A percentile compares a stretch with the other conserved stretches of the same genome.
These are phyloP conservation scores for Rhinolophus ferrumequinum DNA, from an alignment of 2,113 vertebrate species.

Conservation along the genomic window DNA sequence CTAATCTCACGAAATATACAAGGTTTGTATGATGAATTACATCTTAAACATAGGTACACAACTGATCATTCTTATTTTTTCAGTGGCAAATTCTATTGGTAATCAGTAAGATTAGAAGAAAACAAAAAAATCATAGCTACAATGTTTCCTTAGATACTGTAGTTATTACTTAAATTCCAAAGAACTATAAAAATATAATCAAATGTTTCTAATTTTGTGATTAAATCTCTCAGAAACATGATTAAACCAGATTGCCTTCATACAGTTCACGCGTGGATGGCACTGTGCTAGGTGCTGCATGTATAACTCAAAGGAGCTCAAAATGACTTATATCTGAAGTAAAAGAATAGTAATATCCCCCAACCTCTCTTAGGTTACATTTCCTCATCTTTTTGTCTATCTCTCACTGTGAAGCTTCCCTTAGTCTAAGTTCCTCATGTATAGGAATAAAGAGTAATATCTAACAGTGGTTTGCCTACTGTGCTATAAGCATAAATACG, in stretches of 20 bases:
- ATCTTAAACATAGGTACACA: constrained; percentile 41
- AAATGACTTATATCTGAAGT: not conserved
- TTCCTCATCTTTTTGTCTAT: constrained; percentile 10
- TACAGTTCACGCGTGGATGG: not conserved
- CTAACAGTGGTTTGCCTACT: constrained; percentile 27
- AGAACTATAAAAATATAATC: constrained; percentile 19
- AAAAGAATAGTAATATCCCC: not conserved
- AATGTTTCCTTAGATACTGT: constrained; percentile 34
- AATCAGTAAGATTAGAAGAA: constrained; percentile 5
- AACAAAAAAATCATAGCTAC: constrained; percentile 9
- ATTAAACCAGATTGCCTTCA: not conserved
- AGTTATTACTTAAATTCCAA: constrained; percentile 58
- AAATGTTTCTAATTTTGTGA: constrained; percentile 22
- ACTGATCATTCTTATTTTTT: constrained; percentile 37
- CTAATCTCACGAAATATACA: constrained; percentile 40
- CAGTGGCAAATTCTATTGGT: constrained; percentile 49
- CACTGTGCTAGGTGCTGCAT: not conserved
- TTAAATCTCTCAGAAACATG: constrained; percentile 52
- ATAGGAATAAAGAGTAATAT: not conserved
- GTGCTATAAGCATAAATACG: constrained; percentile 21
- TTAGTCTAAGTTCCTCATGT: not conserved
- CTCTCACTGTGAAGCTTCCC: not conserved
- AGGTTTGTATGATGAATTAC: not conserved
- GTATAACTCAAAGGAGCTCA: constrained; percentile 25
- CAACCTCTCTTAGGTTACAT: not conserved